phyloP scores from a whole-genome alignment of 2,888 invertebrate species.

The Junonia oenone region DNA sequence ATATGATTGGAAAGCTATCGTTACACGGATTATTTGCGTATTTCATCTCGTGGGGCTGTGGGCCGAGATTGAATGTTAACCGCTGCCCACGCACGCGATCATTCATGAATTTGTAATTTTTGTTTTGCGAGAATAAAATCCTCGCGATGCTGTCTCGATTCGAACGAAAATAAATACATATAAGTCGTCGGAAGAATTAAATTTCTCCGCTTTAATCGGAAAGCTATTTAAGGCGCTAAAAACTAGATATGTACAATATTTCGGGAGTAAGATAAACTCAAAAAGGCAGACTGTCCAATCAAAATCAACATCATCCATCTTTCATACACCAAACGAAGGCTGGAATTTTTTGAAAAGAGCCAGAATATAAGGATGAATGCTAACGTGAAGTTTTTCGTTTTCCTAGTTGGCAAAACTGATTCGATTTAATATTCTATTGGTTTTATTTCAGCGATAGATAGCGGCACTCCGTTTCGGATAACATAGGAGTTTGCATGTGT shows the following conservation, averaged over 20 bases:
- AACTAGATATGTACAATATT: neutral
- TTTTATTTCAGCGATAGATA: constrained; percentile 26
- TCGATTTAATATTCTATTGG: constrained; percentile 26
- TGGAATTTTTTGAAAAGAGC: constrained; percentile 1
- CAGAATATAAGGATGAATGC: constrained; percentile 10
- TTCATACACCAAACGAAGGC: neutral
- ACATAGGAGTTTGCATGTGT: constrained; percentile 17
- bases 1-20: constrained; percentile 13
- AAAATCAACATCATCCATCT: neutral
- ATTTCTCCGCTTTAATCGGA: neutral
- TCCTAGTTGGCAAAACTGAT: constrained; percentile 14
- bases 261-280: neutral
- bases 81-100: constrained; percentile 16
- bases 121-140: neutral
- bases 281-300: neutral
- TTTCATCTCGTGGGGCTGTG: constrained; percentile 15
- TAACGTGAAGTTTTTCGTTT: constrained; percentile 14
- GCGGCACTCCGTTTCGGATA: constrained; percentile 21
- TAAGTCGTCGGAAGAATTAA: neutral
- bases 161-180: neutral
- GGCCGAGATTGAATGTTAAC: constrained; percentile 12
- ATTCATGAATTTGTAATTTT: constrained; percentile 14
- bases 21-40: constrained; percentile 14
- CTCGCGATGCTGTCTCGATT: neutral
- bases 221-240: neutral